Conservation (phyloP, 2,113 vertebrate genomes). For the Hypanus sabinus region DNA sequence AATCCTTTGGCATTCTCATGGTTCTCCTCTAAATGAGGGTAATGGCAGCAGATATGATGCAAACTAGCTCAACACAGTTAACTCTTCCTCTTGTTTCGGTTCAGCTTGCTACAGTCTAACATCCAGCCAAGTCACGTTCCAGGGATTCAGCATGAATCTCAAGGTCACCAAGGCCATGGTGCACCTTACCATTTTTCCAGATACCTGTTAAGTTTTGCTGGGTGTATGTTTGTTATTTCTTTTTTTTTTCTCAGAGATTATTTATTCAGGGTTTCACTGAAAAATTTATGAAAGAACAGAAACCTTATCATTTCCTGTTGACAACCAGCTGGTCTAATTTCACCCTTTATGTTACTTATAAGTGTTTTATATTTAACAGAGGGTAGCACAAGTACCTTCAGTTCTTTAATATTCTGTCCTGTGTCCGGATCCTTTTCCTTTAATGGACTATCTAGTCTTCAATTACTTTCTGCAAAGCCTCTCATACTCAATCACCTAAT, state of each 20-base stretch:
- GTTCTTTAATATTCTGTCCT: no score
- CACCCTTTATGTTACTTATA: no score
- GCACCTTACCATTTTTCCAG: not conserved
- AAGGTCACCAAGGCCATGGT: not conserved
- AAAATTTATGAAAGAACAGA: not conserved
- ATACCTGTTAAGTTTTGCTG: not conserved
- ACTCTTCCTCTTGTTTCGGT: not conserved
- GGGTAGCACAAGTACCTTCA: no score
- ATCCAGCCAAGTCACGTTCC: not conserved
- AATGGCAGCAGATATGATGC: not conserved
- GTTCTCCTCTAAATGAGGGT: conserved; percentile 22
- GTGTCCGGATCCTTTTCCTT: no score
- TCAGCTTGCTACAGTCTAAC: not conserved
- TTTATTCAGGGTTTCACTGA: not conserved
- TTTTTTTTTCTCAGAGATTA: not conserved
- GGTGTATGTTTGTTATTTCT: not conserved
- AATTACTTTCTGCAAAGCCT: no score
- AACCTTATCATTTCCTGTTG: no score
- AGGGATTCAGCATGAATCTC: not conserved
- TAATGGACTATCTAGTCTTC: no score
- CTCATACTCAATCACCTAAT: not conserved
- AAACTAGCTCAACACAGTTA: not conserved
- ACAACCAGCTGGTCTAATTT: no score
- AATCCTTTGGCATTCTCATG: not conserved
- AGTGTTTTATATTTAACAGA: no score